Percentiles rank a stretch among this genome's conserved stretches.
These are phyloP conservation scores for Lithophane leautieri DNA, from an alignment of 2,888 invertebrate genomes.

Conservation along the genomic window DNA sequence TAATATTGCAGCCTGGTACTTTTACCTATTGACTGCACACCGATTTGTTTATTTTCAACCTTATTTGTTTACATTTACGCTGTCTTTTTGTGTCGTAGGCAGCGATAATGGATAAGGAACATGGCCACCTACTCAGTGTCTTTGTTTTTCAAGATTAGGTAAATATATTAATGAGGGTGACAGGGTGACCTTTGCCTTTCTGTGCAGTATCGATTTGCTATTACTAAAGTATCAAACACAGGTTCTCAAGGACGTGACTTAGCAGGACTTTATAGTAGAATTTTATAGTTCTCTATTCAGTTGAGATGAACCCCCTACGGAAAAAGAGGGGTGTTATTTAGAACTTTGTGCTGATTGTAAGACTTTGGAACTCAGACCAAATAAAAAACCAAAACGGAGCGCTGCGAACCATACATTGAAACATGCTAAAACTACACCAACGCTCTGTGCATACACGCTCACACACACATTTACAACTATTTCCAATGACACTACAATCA, in stretches of 20 bases:
- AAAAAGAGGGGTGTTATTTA: too few species aligned
- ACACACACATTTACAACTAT: too few species aligned
- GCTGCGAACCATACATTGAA: too few species aligned
- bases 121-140: neutral
- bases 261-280: neutral
- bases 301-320: too few species aligned
- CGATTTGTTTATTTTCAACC: slow-evolving; percentile 42
- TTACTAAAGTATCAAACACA: neutral
- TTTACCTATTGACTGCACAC: slow-evolving; percentile 69
- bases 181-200: neutral
- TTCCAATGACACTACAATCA: too few species aligned
- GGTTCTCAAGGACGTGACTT: neutral
- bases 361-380: too few species aligned
- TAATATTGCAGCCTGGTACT: slow-evolving; percentile 76
- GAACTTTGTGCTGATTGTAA: neutral
- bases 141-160: slow-evolving; percentile 17
- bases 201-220: slow-evolving; percentile 15
- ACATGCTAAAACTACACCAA: too few species aligned
- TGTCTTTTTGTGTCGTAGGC: slow-evolving; percentile 24
- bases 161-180: neutral
- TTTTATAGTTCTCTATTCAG: neutral
- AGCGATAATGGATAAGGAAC: slow-evolving; percentile 1
- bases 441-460: too few species aligned
- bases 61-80: slow-evolving; percentile 36
- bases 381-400: too few species aligned